Evolutionary conservation across 1,140 invertebrate genomes (phyloP).

Genomic region (Hyles vespertilio): DNA sequence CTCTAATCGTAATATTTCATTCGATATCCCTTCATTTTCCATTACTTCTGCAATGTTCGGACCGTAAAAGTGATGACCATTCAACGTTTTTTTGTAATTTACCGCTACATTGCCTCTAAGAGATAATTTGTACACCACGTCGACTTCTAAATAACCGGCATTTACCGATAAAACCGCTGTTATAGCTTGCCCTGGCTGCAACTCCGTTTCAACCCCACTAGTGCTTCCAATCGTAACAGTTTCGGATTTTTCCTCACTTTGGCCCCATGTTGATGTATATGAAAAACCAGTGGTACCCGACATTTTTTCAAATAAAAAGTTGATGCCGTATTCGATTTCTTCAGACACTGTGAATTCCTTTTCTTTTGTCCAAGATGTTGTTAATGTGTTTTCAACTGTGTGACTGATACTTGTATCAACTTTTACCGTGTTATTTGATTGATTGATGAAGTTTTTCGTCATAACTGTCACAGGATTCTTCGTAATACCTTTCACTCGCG

Average conservation of each 20-base stretch:
- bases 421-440: conserved; percentile 45
- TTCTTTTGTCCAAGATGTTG: conserved; percentile 42
- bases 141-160: conserved; percentile 41
- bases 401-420: conserved; percentile 56
- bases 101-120: conserved; percentile 47
- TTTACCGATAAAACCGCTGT: conserved; percentile 48
- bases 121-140: conserved; percentile 37
- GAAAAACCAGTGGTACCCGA: conserved; percentile 34
- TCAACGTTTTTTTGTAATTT: conserved; percentile 39
- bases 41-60: conserved; percentile 43
- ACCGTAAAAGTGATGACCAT: conserved; percentile 53
- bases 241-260: conserved; percentile 47
- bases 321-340: conserved; percentile 45
- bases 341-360: conserved; percentile 35
- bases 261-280: conserved; percentile 37
- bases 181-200: conserved; percentile 45
- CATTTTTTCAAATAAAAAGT: conserved; percentile 36
- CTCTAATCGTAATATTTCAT: conserved; percentile 32
- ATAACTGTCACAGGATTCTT: conserved; percentile 34
- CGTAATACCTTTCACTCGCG: conserved; percentile 28
- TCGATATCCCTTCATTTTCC: conserved; percentile 34
- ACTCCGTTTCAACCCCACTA: conserved; percentile 46
- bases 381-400: conserved; percentile 46
- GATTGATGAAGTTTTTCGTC: conserved; percentile 53
- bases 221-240: conserved; percentile 42